Conservation (phyloP, 2,113 vertebrate genomes). For the Festucalex cinctus region DNA sequence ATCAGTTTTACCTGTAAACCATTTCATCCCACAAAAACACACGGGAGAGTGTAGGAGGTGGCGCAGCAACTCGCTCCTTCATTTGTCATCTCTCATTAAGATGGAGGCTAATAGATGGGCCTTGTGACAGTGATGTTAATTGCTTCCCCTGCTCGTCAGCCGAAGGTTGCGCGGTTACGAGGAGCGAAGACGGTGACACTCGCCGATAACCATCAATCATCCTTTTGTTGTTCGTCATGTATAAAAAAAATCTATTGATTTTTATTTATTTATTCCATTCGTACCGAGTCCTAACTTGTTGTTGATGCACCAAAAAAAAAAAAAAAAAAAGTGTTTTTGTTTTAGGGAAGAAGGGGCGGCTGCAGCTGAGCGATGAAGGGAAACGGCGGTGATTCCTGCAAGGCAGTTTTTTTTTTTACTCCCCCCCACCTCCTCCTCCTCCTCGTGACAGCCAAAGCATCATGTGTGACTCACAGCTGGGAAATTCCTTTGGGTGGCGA, state of each 20-base stretch:
- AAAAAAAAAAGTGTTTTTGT: neutral
- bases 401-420: neutral
- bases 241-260: neutral
- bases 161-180: conserved; percentile 26
- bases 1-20: neutral
- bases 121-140: conserved; percentile 76
- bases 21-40: conserved; percentile 3
- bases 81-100: conserved; percentile 73
- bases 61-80: conserved; percentile 35
- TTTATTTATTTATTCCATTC: neutral
- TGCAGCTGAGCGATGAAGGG: conserved; percentile 19
- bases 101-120: conserved; percentile 65
- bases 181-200: neutral
- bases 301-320: neutral
- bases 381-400: conserved; percentile 7
- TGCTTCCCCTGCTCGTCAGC: conserved; percentile 58
- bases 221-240: neutral
- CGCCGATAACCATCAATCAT: conserved; percentile 2
- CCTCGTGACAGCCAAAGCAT: conserved; percentile 24
- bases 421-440: neutral
- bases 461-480: conserved; percentile 45
- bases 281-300: neutral
- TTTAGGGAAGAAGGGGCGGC: neutral
- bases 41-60: conserved; percentile 13
- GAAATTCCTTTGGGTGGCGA: conserved; percentile 33